Conservation (phyloP, 2,797 vertebrate species). For the Balearica regulorum region DNA sequence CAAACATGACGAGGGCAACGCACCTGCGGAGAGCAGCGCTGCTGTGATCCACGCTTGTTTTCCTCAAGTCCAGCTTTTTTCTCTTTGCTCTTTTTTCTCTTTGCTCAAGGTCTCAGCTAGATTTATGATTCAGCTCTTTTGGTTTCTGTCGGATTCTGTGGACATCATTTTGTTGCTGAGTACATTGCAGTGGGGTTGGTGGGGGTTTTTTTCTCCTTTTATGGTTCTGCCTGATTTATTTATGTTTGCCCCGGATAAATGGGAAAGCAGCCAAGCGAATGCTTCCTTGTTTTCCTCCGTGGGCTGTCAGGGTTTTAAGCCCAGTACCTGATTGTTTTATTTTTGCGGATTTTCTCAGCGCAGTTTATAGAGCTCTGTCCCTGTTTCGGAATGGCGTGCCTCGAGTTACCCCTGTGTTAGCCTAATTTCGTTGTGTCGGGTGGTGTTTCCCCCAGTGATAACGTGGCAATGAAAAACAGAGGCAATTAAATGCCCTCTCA, state of each 20-base stretch:
- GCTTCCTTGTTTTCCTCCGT: neutral
- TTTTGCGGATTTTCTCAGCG: neutral
- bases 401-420: neutral
- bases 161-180: neutral
- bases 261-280: conserved; percentile 2
- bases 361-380: neutral
- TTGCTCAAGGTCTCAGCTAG: conserved; percentile 11
- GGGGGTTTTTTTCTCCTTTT: accelerated
- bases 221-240: conserved; percentile 2
- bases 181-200: neutral
- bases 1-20: accelerated
- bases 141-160: neutral
- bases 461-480: neutral
- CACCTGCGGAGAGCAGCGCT: neutral
- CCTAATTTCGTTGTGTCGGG: neutral
- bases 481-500: neutral
- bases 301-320: conserved; percentile 1
- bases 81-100: neutral
- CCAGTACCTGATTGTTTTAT: neutral
- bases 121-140: conserved; percentile 27
- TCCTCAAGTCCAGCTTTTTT: neutral
- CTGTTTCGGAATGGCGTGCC: neutral
- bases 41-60: neutral
- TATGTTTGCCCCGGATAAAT: conserved; percentile 15
- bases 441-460: neutral